A percentile compares a stretch with the other conserved stretches of the same genome.
phyloP scores from a whole-genome alignment of 2,797 vertebrate species.

The Smutsia temminckii region DNA sequence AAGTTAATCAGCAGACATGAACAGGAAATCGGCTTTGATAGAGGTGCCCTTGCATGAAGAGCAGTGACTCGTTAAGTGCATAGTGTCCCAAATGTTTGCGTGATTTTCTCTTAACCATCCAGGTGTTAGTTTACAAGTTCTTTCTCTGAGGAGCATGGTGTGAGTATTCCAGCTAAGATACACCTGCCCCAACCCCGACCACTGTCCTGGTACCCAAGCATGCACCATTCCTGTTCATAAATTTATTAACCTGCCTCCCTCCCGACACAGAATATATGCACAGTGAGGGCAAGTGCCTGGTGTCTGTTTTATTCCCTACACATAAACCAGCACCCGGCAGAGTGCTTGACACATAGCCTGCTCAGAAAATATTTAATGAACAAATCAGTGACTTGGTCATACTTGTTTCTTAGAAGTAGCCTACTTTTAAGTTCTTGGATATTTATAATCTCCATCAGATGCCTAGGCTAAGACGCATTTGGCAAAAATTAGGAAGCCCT shows the following conservation, averaged over 20 bases:
- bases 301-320: background rate
- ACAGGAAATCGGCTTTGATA: background rate
- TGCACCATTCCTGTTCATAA: background rate
- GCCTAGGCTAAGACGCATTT: background rate
- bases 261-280: background rate
- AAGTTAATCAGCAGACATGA: background rate
- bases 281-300: background rate
- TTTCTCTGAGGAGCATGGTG: background rate
- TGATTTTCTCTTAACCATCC: background rate
- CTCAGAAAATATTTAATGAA: background rate
- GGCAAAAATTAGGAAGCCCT: background rate
- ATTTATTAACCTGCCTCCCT: background rate
- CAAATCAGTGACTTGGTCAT: background rate
- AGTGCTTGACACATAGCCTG: background rate
- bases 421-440: background rate
- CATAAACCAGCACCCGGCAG: background rate
- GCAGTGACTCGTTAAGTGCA: background rate
- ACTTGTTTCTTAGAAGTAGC: background rate
- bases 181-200: background rate
- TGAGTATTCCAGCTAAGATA: background rate
- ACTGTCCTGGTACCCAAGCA: background rate
- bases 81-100: rapidly evolving
- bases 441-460: background rate
- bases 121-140: background rate
- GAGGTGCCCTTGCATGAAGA: background rate